These are phyloP conservation scores for Calyptomena viridis DNA, from an alignment of 2,113 vertebrate species.

Conservation along the genomic window DNA sequence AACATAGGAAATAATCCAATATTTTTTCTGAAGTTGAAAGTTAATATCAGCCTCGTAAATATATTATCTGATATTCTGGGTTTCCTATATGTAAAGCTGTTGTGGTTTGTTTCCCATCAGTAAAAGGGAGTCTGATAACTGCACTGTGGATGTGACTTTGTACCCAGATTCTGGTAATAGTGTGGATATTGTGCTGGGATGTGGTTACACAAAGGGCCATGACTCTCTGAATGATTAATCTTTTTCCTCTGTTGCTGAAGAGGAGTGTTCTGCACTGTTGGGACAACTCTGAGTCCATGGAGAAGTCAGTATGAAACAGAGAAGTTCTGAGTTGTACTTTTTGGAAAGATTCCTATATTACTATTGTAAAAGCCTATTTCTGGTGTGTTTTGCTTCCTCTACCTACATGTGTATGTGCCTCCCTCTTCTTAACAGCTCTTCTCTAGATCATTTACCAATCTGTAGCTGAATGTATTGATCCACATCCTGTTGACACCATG, in stretches of 20 bases:
- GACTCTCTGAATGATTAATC: not conserved
- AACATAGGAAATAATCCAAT: not conserved
- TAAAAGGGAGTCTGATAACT: not conserved
- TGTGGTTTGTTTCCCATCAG: not conserved
- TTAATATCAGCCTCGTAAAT: not conserved
- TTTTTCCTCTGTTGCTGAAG: not conserved
- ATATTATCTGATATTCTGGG: not conserved
- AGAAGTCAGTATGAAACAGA: not conserved
- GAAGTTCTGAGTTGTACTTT: not conserved
- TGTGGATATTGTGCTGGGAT: not conserved
- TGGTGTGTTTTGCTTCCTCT: not conserved
- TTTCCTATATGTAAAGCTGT: not conserved
- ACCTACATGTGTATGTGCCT: fast-evolving
- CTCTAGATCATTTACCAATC: not conserved
- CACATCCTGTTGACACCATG: not conserved
- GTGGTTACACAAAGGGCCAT: not conserved
- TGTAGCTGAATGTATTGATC: not conserved
- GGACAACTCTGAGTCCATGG: not conserved
- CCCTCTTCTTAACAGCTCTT: not conserved
- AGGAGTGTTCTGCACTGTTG: not conserved
- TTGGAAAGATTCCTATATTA: not conserved
- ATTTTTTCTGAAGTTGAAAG: not conserved
- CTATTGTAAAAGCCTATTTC: not conserved
- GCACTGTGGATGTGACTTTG: not conserved
- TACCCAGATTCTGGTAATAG: not conserved